Base-by-base conservation (phyloP, 2,888 invertebrate genomes). In the Cactoblastis cactorum region DNA sequence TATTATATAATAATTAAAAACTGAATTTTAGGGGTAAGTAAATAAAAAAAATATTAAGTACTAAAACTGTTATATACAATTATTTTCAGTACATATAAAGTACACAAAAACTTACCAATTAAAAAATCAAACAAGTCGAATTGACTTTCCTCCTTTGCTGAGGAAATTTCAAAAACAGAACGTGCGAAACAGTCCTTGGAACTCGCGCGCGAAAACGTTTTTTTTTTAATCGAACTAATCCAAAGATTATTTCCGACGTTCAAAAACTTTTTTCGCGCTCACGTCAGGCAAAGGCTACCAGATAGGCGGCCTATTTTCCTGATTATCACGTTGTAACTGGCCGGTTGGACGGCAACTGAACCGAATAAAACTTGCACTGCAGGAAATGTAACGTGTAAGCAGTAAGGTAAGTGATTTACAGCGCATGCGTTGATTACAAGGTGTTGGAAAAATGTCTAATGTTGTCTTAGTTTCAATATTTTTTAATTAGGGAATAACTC, bases 251-350 rank as follows among this genome's bases (percentile, higher is more conserved):
- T 74, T 76, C 71, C 69, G 71, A 69, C 63, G 63, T 22, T 38
- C 17, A 15, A 61, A 61, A 59, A 53, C 53, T 60, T 63, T 67
- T 71, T 76, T 67, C 65, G 63, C 71, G 65, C 63, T 67, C 74
- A 67, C 69, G 67, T 64, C 61, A 68, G 72, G 75, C 74, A 71
- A 66, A 61, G 70, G 62, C 67, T 57, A 54, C 52, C 61, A 62
- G 59, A 24, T 41, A 33, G 57, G 63, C 85, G 81, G 80, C 85
- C 81, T 85, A 79, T 84, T 74, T 81, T 79, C 70, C 71, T 74
- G 77, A 80, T 69, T 62, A 67, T 59, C 77, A 65, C 69, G 67
- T 64, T 61, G 54, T 60, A 65, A 85, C 85, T 84, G 86, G 37
- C 53, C 49, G 41, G 48, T 32, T 22, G 49, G 52, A 18, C 43